Base-by-base conservation (phyloP, 2,113 vertebrate species). In the Nycticebus coucang region DNA sequence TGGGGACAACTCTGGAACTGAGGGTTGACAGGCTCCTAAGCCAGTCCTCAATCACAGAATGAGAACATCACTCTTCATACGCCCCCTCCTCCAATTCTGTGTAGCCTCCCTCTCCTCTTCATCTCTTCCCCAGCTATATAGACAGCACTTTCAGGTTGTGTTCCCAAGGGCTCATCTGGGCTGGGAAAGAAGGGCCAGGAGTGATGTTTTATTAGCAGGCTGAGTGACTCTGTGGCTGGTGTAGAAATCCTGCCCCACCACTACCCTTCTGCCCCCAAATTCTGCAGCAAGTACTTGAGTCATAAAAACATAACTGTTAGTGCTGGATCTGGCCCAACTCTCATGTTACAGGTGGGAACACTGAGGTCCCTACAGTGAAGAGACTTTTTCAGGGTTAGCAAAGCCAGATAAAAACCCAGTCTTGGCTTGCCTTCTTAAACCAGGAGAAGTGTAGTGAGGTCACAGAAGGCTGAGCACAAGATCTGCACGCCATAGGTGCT, bases 211-310 rank as follows among this genome's bases (percentile, higher is more conserved):
- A 84, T 95, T 96, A 87, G 89, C 69, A 91, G 45, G 24, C 18
- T 80, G 37, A 7, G 50, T 97, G 95, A 96, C 83, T 96, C 94
- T 94, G 30, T 94, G 22, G 75, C 53, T 33, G 37, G 10, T 97
- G 95, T 96, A 60, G 96, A 84, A 97, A 97, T 84, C 71, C 75
- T 96, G 93, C 83, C 26, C 59, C 50, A 64, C 88, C 85, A n/a
- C 75, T 45, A 53, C 14, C 74, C 57, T 96, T 88, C 90, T 2
- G 2, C 41, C 81, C 77, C 69, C 55, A 55, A 89, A 80, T 91
- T 84, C 87, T 82, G 74, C 64, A 71, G 69, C 60, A 93, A 72
- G 50, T 68, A 35, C 26, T 80, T 97, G 87, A 94, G 89, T 95
- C 87, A 87, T 96, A 74, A 87, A 96, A 86, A 68, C 74, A 41